Base-by-base conservation (phyloP, 1,140 invertebrate genomes). In the Bradysia coprophila region DNA sequence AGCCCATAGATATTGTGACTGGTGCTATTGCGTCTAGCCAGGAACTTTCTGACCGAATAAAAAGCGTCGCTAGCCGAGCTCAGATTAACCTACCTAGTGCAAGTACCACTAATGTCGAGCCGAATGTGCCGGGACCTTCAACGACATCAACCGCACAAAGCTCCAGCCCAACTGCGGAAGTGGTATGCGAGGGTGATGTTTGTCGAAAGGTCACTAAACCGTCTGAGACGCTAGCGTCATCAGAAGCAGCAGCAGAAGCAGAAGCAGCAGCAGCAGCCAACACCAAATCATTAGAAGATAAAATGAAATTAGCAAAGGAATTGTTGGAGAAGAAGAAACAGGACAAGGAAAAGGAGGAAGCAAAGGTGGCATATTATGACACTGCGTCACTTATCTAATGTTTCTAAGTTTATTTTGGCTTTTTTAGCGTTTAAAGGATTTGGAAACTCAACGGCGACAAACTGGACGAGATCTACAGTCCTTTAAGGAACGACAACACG, bases 1-100 rank as follows among this genome's bases (percentile, higher is more conserved):
- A 67, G 15, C 81, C 84, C 0, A 49, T 88, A 44, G 81, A 87
- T 57, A 72, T 88, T 16, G 68, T 84, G 21, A 77, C 71, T 28
- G 78, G 78, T 11, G 62, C 57, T 6, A 52, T 64, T 20, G n/a
- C n/a, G n/a, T n/a, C n/a, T n/a, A n/a, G n/a, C n/a, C n/a, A n/a
- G n/a, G n/a, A n/a, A n/a, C n/a, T n/a, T n/a, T n/a, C n/a, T n/a
- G n/a, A n/a, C n/a, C n/a, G n/a, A n/a, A n/a, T n/a, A n/a, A n/a
- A n/a, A n/a, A n/a, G n/a, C n/a, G n/a, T n/a, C n/a, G n/a, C n/a
- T n/a, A n/a, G n/a, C n/a, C n/a, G n/a, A n/a, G n/a, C n/a, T n/a
- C n/a, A n/a, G n/a, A n/a, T n/a, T n/a, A n/a, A n/a, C n/a, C n/a
- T n/a, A n/a, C n/a, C n/a, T n/a, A n/a, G n/a, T n/a, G n/a, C n/a